Conservation (phyloP, 2,113 vertebrate genomes). For the Microcebus griseorufus region DNA sequence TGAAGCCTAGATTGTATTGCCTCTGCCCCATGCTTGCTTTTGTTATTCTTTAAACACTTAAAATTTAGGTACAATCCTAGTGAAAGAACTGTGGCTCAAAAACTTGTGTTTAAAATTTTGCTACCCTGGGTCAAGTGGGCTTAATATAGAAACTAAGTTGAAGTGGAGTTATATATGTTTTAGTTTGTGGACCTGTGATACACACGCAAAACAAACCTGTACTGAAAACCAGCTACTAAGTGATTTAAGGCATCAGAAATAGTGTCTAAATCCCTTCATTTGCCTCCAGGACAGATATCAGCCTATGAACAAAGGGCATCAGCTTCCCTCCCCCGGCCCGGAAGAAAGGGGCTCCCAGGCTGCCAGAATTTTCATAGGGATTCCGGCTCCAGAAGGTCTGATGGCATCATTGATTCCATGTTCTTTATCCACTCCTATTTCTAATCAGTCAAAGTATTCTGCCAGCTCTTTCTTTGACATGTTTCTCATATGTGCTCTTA, state of each 20-base stretch:
- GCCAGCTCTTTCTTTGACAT: not conserved
- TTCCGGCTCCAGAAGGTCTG: not conserved
- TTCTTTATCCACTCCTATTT: not conserved
- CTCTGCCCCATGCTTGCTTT: rapidly evolving
- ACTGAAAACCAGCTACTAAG: not conserved
- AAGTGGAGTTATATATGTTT: not conserved
- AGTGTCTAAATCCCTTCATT: not conserved
- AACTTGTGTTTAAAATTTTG: not conserved
- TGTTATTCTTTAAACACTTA: not conserved
- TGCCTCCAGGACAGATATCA: not conserved
- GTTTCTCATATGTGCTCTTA: conserved; percentile 20
- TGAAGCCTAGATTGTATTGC: not conserved
- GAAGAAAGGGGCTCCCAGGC: not conserved
- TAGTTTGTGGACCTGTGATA: not conserved
- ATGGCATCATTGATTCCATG: not conserved
- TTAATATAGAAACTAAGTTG: not conserved
- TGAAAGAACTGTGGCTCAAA: not conserved
- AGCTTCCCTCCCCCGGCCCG: not conserved
- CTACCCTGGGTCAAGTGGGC: not conserved
- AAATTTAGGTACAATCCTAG: not conserved
- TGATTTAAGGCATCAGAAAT: not conserved
- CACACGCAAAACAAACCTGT: not conserved
- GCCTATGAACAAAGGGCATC: not conserved
- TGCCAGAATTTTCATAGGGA: not conserved
- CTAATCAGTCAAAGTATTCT: not conserved